phyloP scores from a whole-genome alignment of 2,113 vertebrate species.

The Dipodomys stephensi region DNA sequence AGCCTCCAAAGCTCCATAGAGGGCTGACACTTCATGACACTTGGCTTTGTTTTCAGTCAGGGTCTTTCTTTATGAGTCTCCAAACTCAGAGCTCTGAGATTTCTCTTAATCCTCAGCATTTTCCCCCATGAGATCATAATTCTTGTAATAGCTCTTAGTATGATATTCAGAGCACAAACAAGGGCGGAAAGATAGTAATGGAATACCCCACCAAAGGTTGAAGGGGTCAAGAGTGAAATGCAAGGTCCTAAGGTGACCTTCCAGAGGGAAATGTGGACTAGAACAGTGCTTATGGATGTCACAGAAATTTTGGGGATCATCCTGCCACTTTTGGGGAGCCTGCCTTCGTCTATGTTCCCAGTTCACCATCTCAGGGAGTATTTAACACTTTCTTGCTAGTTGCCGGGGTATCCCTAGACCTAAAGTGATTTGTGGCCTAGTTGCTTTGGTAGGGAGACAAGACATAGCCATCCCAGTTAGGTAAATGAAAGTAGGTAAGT shows the following conservation, averaged over 20 bases:
- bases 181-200: background rate
- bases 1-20: background rate
- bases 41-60: constrained; percentile 35
- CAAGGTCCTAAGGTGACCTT: background rate
- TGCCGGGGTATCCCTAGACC: background rate
- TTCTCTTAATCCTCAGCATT: background rate
- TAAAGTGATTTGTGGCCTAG: background rate
- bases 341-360: rapidly evolving
- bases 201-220: background rate
- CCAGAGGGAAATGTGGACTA: background rate
- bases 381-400: background rate
- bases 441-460: background rate
- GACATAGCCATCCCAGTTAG: background rate
- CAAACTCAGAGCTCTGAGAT: constrained; percentile 9
- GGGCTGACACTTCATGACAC: constrained; percentile 10
- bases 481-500: background rate
- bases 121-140: background rate
- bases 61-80: constrained; percentile 12
- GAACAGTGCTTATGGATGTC: background rate
- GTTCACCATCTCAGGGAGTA: background rate
- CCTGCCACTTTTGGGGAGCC: background rate
- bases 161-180: background rate
- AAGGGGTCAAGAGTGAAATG: background rate
- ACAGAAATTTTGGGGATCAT: background rate
- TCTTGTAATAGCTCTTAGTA: background rate